These are phyloP conservation scores for Heteropelma amictum DNA, from an alignment of 2,888 invertebrate genomes.

Conservation along the genomic window DNA sequence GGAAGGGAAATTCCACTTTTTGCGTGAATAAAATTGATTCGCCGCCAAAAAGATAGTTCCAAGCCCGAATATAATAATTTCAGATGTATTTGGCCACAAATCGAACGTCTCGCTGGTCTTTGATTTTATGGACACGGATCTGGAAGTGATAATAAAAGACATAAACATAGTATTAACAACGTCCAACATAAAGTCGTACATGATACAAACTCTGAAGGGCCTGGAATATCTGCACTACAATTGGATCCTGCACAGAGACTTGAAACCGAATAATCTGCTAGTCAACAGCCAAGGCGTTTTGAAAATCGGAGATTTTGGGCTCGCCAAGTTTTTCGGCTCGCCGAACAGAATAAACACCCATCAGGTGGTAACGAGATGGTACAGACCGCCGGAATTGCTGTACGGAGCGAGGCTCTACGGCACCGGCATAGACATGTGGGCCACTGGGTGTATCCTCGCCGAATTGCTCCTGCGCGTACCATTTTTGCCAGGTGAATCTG, in stretches of 20 bases:
- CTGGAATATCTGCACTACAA: constrained; percentile 96
- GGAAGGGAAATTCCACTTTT: too few species aligned
- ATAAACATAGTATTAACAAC: constrained; percentile 91
- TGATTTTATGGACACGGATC: constrained; percentile 99
- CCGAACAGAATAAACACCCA: constrained; percentile 97
- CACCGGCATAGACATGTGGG: constrained; percentile 99
- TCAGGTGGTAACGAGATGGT: constrained; percentile 98
- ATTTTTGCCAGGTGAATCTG: constrained; percentile 97
- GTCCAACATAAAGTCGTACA: constrained; percentile 96
- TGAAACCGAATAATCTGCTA: constrained; percentile 99
- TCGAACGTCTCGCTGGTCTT: constrained; percentile 99
- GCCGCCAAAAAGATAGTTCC: too few species aligned
- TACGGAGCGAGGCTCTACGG: constrained; percentile 98
- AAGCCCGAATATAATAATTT: too few species aligned
- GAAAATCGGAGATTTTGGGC: constrained; percentile 99
- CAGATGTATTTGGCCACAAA: constrained; percentile 98
- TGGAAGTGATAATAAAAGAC: constrained; percentile 96
- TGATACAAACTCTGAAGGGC: constrained; percentile 95
- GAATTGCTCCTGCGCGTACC: constrained; percentile 95
- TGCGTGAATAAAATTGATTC: too few species aligned
- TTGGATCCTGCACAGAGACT: constrained; percentile 98
- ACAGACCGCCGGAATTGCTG: constrained; percentile 94
- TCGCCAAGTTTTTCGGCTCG: constrained; percentile 98
- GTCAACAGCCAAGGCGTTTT: constrained; percentile 94
- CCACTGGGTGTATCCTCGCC: constrained; percentile 98